Evolutionary conservation across 2,113 vertebrate genomes (phyloP), one percentile per base, ranked within the genome.

Genomic region (Eira barbara): DNA sequence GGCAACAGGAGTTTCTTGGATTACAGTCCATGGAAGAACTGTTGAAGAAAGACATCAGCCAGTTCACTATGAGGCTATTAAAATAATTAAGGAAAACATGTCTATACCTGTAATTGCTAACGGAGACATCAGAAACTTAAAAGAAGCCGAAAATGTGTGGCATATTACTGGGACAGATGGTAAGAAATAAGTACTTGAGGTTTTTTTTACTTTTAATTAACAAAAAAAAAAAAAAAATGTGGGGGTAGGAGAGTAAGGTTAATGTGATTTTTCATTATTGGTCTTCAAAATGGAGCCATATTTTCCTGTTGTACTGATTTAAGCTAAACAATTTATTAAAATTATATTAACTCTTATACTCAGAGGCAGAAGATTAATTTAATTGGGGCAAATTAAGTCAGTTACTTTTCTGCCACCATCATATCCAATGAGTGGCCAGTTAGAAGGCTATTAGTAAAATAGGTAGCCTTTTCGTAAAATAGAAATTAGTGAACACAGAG

Each of bases 11-110:
- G 99, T 99, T 90, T 99, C 99, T 0, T 99, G 99, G 99, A 99
- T 99, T 97, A 99, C 99, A 12, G 99, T 99, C 57, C 99, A 99
- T 0, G 99, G 99, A 6, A 99, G 99, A 94, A 99, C 99, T 59
- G 81, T 98, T 83, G 99, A 99, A 57, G 99, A 99, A 98, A 99
- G 99, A 85, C 99, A 99, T 98, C 99, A 99, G 94, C 99, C 99
- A 29, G 99, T 99, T 89, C 99, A 99, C 98, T 99, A 99, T 71
- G 99, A 99, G 91, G 99, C 99, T 97, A 99, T 99, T 97, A 99
- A 99, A 99, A 99, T 98, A 89, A 99, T 99, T 97, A 99, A 99
- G 96, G 99, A 99, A 98, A 99, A 99, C 59, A 45, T 99, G 15
- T 99, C 99, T 71, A 97, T 99, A 98, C 99, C 99, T 69, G 80